A percentile compares a stretch with the other conserved stretches of the same genome.
These are phyloP conservation scores for Sclerurus mexicanus DNA, from an alignment of 2,113 vertebrate species.

Conservation along the genomic window DNA sequence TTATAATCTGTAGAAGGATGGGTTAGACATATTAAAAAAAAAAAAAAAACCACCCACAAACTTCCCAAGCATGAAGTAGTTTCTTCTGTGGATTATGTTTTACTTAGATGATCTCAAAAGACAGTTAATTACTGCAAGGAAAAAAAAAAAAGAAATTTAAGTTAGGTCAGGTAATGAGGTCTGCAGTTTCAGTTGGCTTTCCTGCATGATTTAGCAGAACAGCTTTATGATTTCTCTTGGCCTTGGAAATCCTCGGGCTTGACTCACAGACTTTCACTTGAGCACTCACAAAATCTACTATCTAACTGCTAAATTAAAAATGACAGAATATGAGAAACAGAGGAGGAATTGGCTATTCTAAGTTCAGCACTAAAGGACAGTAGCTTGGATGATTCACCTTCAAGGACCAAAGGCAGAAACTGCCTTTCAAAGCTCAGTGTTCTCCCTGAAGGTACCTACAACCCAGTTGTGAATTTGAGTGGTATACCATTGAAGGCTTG, in stretches of 20 bases:
- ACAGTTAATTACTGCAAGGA: not conserved
- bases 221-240: not conserved
- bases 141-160: not conserved
- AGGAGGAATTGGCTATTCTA: not conserved
- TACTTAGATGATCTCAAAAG: not conserved
- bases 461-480: not conserved
- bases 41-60: not conserved
- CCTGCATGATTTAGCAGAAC: not conserved
- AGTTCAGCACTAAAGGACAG: not conserved
- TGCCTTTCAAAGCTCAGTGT: not conserved
- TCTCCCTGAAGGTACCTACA: not conserved
- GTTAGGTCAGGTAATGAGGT: not conserved
- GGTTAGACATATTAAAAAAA: not conserved
- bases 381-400: not conserved
- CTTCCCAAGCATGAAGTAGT: not conserved
- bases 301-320: constrained; percentile 32
- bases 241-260: not conserved
- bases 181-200: not conserved
- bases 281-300: not conserved
- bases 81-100: not conserved
- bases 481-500: not conserved
- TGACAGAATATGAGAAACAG: not conserved
- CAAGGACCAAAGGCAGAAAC: not conserved
- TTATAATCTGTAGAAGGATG: not conserved
- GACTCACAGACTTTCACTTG: not conserved